Conservation (phyloP, 1,140 invertebrate species). For the Drosophila malerkotliana region DNA sequence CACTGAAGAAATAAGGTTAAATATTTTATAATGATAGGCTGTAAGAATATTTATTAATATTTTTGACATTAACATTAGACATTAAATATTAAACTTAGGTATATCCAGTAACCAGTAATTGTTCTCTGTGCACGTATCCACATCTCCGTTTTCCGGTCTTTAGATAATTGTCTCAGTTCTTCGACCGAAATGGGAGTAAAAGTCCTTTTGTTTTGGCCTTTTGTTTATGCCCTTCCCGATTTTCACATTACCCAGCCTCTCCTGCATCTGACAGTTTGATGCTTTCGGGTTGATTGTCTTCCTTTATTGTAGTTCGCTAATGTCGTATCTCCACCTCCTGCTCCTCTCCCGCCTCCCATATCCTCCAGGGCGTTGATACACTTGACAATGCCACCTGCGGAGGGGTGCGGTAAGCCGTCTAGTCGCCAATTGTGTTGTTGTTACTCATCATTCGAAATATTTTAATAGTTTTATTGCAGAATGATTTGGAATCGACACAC, state of each 20-base stretch:
- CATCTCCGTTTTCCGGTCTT: neutral
- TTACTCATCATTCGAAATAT: no score
- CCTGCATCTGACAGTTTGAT: conserved; percentile 48
- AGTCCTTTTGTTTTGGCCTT: conserved; percentile 47
- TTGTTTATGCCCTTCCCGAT: conserved; percentile 26
- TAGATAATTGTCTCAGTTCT: conserved; percentile 44
- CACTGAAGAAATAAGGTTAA: neutral
- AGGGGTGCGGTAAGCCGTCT: conserved; percentile 33
- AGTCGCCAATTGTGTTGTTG: neutral
- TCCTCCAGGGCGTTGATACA: conserved; percentile 34
- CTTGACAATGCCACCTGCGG: conserved; percentile 32
- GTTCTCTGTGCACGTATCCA: neutral
- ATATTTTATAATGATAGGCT: neutral
- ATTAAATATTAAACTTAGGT: no score
- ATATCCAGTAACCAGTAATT: neutral
- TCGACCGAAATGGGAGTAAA: conserved; percentile 22
- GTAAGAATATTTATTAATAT: neutral
- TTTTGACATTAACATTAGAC: no score
- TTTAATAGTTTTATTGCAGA: no score
- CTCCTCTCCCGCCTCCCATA: neutral
- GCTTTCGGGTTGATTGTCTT: conserved; percentile 36
- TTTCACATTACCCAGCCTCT: conserved; percentile 15
- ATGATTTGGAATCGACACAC: no score
- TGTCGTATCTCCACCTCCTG: conserved; percentile 17
- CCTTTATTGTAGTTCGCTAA: conserved; percentile 59